phyloP scores from a whole-genome alignment of 2,797 vertebrate genomes.

The Tadarida brasiliensis region DNA sequence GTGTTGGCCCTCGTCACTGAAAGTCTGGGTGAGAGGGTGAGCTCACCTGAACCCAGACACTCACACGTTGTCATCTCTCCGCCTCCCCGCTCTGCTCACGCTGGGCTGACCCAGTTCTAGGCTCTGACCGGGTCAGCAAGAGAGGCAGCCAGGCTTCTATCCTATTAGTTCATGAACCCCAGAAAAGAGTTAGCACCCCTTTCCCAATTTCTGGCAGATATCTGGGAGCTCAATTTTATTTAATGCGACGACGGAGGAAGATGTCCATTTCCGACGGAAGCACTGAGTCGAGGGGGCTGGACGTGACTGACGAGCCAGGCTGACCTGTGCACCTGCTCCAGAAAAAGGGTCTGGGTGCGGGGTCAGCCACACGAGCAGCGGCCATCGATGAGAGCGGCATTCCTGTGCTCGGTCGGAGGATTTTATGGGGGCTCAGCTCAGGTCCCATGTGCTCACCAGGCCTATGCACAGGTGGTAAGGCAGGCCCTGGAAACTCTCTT shows the following conservation, averaged over 20 bases:
- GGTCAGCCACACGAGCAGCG: neutral
- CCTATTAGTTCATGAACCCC: neutral
- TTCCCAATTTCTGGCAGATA: neutral
- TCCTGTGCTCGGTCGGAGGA: neutral
- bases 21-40: neutral
- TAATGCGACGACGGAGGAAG: neutral
- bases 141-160: neutral
- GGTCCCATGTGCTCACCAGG: neutral
- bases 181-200: neutral
- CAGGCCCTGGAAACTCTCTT: neutral
- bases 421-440: neutral
- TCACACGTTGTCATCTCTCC: neutral
- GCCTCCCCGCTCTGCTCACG: neutral
- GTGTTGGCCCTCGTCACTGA: neutral
- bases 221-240: neutral
- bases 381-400: accelerated
- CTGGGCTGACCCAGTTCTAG: no score
- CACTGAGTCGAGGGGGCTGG: neutral
- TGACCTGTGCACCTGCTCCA: accelerated
- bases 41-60: neutral
- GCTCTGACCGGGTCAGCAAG: no score
- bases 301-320: neutral
- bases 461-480: neutral
- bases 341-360: neutral
- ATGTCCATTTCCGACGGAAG: neutral